Evolutionary conservation across 1,140 invertebrate species (phyloP).

Genomic region (Drosophila lacteicornis): DNA sequence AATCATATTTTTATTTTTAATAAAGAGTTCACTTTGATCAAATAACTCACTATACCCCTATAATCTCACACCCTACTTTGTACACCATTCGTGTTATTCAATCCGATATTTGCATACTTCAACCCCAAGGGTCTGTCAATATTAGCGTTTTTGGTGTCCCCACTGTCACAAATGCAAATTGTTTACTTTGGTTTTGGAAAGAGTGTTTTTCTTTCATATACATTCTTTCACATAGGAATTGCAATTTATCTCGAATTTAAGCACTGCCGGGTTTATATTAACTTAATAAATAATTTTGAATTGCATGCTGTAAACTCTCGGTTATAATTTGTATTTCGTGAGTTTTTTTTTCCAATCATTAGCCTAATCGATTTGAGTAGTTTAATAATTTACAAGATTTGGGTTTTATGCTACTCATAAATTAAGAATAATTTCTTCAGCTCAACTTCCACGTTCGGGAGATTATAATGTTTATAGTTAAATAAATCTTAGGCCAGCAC

Average conservation of each 20-base stretch:
- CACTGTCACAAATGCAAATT: constrained; percentile 16
- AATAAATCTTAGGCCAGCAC: constrained; percentile 16
- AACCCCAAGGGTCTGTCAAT: constrained; percentile 33
- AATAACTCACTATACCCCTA: background rate
- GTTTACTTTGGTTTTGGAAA: constrained; percentile 9
- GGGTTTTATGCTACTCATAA: background rate
- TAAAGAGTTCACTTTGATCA: background rate
- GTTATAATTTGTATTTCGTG: constrained; percentile 21
- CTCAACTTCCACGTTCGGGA: too few relatives aligned
- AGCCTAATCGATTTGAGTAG: constrained; percentile 13
- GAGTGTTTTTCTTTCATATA: constrained; percentile 6
- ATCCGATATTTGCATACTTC: constrained; percentile 33
- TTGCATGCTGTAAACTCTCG: constrained; percentile 13
- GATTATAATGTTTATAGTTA: constrained; percentile 6
- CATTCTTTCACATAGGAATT: background rate
- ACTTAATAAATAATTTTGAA: constrained; percentile 12
- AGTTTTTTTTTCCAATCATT: constrained; percentile 15
- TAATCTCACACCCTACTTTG: background rate
- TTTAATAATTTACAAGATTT: constrained; percentile 1
- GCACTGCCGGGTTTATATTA: constrained; percentile 1
- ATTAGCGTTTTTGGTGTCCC: constrained; percentile 10
- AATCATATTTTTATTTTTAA: too few relatives aligned
- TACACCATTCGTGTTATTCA: constrained; percentile 9
- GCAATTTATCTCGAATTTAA: background rate
- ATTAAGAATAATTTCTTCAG: background rate